Percentiles rank a stretch among this genome's conserved stretches.
Evolutionary conservation across 2,113 vertebrate species (phyloP).

Genomic region (Limnothrissa miodon): DNA sequence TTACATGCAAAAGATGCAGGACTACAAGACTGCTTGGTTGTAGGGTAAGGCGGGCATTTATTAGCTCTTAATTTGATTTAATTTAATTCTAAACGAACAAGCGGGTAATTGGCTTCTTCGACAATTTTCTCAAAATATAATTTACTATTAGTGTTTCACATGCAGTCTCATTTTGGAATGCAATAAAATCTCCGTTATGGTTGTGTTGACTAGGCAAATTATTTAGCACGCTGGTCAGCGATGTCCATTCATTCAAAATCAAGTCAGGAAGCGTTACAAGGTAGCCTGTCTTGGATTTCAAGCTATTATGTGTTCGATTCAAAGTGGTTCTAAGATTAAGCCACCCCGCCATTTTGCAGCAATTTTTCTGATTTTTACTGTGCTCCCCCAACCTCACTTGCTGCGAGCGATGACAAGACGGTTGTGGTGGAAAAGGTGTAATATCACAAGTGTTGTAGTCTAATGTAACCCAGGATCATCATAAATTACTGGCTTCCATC

Average conservation of each 20-base stretch:
- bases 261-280: slow-evolving; percentile 45
- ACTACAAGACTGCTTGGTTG: background rate
- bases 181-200: slow-evolving; percentile 14
- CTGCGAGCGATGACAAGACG: slow-evolving; percentile 3
- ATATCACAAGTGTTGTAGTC: slow-evolving; percentile 1
- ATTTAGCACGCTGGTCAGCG: background rate
- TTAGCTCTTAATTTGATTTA: background rate
- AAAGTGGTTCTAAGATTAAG: slow-evolving; percentile 45
- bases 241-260: slow-evolving; percentile 49
- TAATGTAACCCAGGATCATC: background rate
- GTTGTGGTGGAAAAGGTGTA: slow-evolving; percentile 3
- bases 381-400: slow-evolving; percentile 12
- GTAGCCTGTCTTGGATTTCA: slow-evolving; percentile 50
- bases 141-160: background rate
- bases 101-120: background rate
- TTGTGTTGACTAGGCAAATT: background rate
- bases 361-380: slow-evolving; percentile 18
- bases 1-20: background rate
- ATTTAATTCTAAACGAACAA: background rate
- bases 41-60: background rate
- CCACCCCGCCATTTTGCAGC: slow-evolving; percentile 71
- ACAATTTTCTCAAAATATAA: background rate
- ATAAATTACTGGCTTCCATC: slow-evolving; percentile 1
- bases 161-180: background rate
- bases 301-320: slow-evolving; percentile 49